Evolutionary conservation across 1,140 invertebrate genomes (phyloP).

Genomic region (Caenorhabditis inopinata): DNA sequence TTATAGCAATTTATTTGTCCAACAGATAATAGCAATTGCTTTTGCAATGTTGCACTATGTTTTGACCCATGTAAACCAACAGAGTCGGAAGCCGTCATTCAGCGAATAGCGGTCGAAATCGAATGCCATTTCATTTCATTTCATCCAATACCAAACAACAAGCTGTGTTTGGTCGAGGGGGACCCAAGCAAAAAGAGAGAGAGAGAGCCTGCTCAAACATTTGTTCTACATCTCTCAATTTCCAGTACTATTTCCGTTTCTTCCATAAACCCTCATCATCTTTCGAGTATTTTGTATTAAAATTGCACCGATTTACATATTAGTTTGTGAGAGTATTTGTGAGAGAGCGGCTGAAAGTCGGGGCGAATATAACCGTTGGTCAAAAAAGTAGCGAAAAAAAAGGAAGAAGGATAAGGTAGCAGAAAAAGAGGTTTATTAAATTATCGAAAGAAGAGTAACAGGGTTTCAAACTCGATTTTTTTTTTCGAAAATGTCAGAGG

Average conservation of each 20-base stretch:
- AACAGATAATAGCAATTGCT: too few species aligned
- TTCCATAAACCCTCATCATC: constrained; percentile 26
- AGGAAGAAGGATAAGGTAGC: constrained; percentile 4
- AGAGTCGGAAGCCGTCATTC: constrained; percentile 20
- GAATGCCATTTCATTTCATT: constrained; percentile 33
- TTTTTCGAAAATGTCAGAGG: neutral
- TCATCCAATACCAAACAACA: constrained; percentile 29
- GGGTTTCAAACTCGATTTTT: constrained; percentile 17
- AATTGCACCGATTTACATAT: constrained; percentile 29
- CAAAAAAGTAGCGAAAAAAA: neutral
- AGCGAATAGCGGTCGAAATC: constrained; percentile 27
- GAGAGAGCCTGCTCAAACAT: constrained; percentile 33
- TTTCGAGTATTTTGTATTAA: constrained; percentile 32
- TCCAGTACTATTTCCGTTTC: neutral
- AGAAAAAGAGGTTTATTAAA: neutral
- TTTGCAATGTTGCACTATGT: neutral
- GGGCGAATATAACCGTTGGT: constrained; percentile 10
- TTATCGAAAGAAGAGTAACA: neutral
- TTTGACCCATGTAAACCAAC: neutral
- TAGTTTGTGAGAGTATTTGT: neutral
- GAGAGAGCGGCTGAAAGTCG: neutral
- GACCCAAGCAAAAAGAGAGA: neutral
- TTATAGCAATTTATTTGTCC: too few species aligned
- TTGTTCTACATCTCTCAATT: neutral
- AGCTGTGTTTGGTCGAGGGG: too few species aligned